phyloP scores from a whole-genome alignment of 2,888 invertebrate genomes.

The Euproctis similis region DNA sequence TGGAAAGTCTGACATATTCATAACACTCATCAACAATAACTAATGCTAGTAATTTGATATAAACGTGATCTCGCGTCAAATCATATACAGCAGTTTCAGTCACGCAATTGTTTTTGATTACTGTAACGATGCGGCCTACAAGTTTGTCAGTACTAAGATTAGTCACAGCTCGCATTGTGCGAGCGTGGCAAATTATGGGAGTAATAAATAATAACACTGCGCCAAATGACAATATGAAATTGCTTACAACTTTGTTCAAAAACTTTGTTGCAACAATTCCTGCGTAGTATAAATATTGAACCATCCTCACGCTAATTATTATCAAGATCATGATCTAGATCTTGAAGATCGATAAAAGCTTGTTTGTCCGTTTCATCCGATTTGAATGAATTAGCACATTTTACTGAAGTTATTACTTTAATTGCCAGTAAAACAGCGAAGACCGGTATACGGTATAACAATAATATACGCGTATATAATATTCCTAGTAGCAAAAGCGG shows the following conservation, averaged over 20 bases:
- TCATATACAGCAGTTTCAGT: slow-evolving; percentile 26
- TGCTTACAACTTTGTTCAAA: slow-evolving; percentile 11
- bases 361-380: slow-evolving; percentile 5
- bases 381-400: slow-evolving; percentile 20
- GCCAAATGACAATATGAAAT: slow-evolving; percentile 18
- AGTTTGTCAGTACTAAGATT: slow-evolving; percentile 34
- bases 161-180: slow-evolving; percentile 30
- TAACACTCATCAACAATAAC: slow-evolving; percentile 12
- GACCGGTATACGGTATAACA: slow-evolving; percentile 27
- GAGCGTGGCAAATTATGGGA: slow-evolving; percentile 32
- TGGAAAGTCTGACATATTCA: slow-evolving; percentile 3
- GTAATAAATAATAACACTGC: slow-evolving; percentile 30
- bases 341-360: not conserved
- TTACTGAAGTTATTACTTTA: slow-evolving; percentile 16
- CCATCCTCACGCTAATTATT: slow-evolving; percentile 6
- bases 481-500: slow-evolving; percentile 31
- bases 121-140: slow-evolving; percentile 41
- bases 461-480: slow-evolving; percentile 35
- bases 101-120: slow-evolving; percentile 50
- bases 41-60: slow-evolving; percentile 21
- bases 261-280: slow-evolving; percentile 6
- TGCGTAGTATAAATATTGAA: slow-evolving; percentile 10
- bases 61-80: slow-evolving; percentile 32
- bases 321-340: not conserved
- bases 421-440: slow-evolving; percentile 18